These are phyloP conservation scores for Sarotherodon lohbergeri DNA, from an alignment of 2,113 vertebrate genomes.

Conservation along the genomic window DNA sequence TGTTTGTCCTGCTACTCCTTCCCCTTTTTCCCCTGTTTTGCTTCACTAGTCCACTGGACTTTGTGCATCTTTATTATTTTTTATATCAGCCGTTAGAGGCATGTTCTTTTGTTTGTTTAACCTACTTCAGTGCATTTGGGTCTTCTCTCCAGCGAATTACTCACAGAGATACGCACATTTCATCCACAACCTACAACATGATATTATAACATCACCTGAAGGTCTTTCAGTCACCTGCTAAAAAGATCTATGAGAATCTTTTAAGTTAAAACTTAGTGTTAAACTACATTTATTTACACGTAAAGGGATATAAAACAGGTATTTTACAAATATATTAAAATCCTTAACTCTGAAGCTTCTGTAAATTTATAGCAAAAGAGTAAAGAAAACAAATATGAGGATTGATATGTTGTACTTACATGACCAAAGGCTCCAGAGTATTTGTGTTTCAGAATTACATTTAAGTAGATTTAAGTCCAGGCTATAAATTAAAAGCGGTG, in stretches of 20 bases:
- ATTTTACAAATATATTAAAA: not conserved
- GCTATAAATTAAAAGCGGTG: not conserved
- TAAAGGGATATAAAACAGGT: not conserved
- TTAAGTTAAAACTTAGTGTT: not conserved
- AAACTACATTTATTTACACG: not conserved
- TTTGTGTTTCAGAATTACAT: not conserved
- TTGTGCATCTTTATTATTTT: not conserved
- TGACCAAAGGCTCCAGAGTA: not conserved
- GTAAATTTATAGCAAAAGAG: not conserved
- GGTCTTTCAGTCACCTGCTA: not conserved
- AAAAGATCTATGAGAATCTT: not conserved
- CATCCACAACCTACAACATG: rapidly evolving
- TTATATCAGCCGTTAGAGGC: not conserved
- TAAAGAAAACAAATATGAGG: not conserved
- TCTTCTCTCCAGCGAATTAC: not conserved
- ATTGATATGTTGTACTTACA: not conserved
- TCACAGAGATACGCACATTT: not conserved
- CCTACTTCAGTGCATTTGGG: not conserved
- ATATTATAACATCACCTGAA: rapidly evolving
- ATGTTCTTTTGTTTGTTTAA: not conserved
- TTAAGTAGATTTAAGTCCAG: not conserved
- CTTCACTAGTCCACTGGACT: not conserved
- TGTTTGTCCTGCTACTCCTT: not conserved
- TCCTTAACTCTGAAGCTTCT: rapidly evolving
- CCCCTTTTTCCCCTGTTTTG: not conserved